phyloP scores from a whole-genome alignment of 2,113 vertebrate species.

The Cacatua alba region DNA sequence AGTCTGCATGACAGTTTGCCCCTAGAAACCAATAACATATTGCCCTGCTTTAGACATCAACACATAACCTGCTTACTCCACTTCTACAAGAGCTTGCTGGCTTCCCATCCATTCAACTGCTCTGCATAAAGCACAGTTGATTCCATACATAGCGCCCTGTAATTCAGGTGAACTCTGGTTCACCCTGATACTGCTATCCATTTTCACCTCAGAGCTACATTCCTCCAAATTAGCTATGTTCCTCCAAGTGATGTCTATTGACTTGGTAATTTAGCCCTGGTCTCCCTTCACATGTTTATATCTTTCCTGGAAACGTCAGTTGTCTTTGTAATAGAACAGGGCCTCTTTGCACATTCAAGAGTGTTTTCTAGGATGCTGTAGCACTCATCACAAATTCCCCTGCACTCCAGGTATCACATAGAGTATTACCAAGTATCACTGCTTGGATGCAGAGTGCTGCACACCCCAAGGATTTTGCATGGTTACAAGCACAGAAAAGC shows the following conservation, averaged over 20 bases:
- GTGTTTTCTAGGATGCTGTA: background rate
- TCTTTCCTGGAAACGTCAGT: background rate
- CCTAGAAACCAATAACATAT: background rate
- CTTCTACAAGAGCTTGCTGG: background rate
- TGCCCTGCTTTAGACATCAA: background rate
- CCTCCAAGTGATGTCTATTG: background rate
- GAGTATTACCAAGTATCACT: background rate
- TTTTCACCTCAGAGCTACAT: background rate
- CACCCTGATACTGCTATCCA: background rate
- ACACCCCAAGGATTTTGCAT: background rate
- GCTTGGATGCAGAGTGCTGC: background rate
- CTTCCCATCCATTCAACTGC: background rate
- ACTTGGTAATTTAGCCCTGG: conserved; percentile 1
- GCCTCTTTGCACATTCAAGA: background rate
- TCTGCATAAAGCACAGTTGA: background rate
- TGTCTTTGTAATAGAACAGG: background rate
- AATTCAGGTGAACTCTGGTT: background rate
- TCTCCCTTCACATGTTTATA: background rate
- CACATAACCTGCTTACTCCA: background rate
- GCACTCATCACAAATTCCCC: background rate
- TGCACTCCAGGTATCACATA: background rate
- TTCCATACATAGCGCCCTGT: background rate
- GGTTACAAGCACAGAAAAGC: background rate
- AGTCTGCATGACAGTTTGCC: background rate
- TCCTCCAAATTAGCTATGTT: background rate